These are phyloP conservation scores for Caradrina clavipalpis DNA, from an alignment of 2,888 invertebrate genomes.

Conservation along the genomic window DNA sequence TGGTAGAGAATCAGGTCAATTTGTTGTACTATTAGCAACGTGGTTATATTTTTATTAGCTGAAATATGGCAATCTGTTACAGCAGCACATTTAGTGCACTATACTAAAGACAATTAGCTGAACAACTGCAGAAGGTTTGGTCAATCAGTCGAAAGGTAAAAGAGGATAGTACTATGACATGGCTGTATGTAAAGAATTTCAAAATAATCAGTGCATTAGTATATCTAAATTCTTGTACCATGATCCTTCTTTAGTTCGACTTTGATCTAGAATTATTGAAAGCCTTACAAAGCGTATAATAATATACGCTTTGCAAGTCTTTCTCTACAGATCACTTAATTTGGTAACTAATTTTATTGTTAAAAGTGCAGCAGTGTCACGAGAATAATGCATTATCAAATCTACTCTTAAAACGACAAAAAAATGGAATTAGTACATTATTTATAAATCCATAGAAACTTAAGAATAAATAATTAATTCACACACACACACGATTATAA, in stretches of 20 bases:
- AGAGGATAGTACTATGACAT: too few relatives aligned
- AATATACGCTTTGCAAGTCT: too few relatives aligned
- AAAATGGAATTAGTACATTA: too few relatives aligned
- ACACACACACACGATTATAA: constrained; percentile 30
- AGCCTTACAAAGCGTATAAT: constrained; percentile 14
- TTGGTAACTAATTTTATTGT: constrained; percentile 34
- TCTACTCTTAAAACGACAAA: constrained; percentile 18
- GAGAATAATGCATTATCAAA: constrained; percentile 21
- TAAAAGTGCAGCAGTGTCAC: constrained; percentile 28
- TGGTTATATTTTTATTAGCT: constrained; percentile 14
- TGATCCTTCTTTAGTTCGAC: neutral
- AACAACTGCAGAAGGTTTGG: neutral
- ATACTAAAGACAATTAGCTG: neutral
- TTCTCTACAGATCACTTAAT: constrained; percentile 18
- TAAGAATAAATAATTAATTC: constrained; percentile 5
- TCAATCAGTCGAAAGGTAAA: neutral
- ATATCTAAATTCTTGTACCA: neutral
- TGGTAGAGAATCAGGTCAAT: constrained; percentile 46
- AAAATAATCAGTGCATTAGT: neutral
- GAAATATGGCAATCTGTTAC: constrained; percentile 16
- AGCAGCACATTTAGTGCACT: neutral
- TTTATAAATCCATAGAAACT: neutral
- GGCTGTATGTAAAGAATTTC: neutral
- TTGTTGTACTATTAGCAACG: constrained; percentile 29
- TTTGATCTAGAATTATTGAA: constrained; percentile 1